These are phyloP conservation scores for Pica pica DNA, from an alignment of 2,113 vertebrate species.

Conservation along the genomic window DNA sequence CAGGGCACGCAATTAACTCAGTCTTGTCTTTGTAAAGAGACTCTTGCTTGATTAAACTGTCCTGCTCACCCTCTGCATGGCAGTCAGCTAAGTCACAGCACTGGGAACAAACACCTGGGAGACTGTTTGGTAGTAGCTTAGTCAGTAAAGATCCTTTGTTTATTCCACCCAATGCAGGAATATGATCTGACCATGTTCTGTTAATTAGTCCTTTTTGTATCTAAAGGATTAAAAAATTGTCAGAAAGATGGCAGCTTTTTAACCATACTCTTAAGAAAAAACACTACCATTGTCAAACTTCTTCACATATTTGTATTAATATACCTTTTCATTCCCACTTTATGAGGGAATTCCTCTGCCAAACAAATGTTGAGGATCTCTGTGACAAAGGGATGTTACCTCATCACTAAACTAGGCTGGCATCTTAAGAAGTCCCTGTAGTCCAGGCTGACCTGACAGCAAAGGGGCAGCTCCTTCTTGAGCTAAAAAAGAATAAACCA, in stretches of 20 bases:
- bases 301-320: background rate
- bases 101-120: background rate
- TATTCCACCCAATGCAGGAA: background rate
- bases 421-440: background rate
- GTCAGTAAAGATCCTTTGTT: background rate
- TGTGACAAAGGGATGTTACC: background rate
- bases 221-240: background rate
- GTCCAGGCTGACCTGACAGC: background rate
- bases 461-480: background rate
- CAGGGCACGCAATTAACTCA: fast-evolving
- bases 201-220: background rate
- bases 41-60: background rate
- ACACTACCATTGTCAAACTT: background rate
- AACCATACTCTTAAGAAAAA: background rate
- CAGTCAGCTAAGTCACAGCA: background rate
- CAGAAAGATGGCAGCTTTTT: background rate
- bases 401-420: background rate
- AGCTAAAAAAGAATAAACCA: background rate
- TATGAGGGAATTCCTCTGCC: background rate
- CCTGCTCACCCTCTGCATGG: background rate
- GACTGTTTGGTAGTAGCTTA: background rate
- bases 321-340: background rate
- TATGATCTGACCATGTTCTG: background rate
- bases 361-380: background rate
- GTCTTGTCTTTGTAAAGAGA: background rate